phyloP scores from a whole-genome alignment of 1,140 invertebrate species.

The Sycobia sp. region DNA sequence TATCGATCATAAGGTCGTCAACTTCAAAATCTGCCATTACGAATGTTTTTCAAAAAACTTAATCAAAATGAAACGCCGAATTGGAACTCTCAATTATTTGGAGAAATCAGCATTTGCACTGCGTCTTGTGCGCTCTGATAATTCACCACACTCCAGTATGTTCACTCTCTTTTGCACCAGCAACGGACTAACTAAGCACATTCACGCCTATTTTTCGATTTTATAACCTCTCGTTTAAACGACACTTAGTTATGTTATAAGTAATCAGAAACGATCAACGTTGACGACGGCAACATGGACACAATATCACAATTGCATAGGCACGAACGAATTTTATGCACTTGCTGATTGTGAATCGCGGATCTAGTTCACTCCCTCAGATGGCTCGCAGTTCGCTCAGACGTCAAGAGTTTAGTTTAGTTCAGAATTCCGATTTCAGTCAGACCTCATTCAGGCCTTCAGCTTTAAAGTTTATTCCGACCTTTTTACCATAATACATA shows the following conservation, averaged over 20 bases:
- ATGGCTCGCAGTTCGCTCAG: too few species aligned
- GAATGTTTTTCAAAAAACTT: slow-evolving; percentile 12
- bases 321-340: too few species aligned
- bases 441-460: too few species aligned
- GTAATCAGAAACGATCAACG: neutral
- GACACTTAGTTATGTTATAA: too few species aligned
- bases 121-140: too few species aligned
- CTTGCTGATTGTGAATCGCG: too few species aligned
- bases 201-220: neutral
- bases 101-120: slow-evolving; percentile 23
- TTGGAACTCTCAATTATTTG: slow-evolving; percentile 23
- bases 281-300: neutral
- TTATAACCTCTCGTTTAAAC: neutral
- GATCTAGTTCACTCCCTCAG: too few species aligned
- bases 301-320: too few species aligned
- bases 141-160: neutral
- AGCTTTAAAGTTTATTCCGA: too few species aligned
- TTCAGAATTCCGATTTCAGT: too few species aligned
- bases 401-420: too few species aligned
- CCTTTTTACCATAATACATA: too few species aligned
- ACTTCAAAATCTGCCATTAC: slow-evolving; percentile 57
- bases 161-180: neutral
- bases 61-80: neutral
- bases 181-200: neutral
- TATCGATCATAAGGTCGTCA: slow-evolving; percentile 71